A percentile compares a stretch with the other conserved stretches of the same genome.
These are phyloP conservation scores for Polypedilum pembai DNA, from an alignment of 1,140 invertebrate genomes.

Conservation along the genomic window DNA sequence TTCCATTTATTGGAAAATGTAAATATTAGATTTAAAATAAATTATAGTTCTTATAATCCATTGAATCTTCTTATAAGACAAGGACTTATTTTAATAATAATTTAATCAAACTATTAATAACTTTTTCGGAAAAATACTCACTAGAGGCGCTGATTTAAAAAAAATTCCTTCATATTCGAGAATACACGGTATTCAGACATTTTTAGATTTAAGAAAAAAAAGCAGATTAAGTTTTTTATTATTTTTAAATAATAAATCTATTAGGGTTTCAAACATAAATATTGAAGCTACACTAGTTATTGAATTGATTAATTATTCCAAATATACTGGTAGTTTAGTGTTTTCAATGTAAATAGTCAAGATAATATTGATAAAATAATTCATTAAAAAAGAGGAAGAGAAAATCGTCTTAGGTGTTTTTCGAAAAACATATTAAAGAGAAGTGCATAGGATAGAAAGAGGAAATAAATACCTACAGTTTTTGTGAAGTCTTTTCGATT, in stretches of 20 bases:
- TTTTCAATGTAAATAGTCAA: slow-evolving; percentile 25
- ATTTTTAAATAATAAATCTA: slow-evolving; percentile 13
- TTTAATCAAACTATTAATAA: no score
- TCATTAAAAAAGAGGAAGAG: background rate
- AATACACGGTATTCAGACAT: background rate
- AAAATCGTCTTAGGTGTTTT: slow-evolving; percentile 15
- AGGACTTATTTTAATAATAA: no score
- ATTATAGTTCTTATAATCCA: no score
- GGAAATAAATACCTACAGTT: background rate
- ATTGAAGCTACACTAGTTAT: slow-evolving; percentile 15
- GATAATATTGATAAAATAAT: background rate
- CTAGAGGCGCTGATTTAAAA: background rate
- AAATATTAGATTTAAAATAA: no score
- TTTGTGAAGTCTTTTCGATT: slow-evolving; percentile 6
- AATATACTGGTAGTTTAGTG: slow-evolving; percentile 22
- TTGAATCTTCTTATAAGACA: no score
- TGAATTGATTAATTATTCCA: slow-evolving; percentile 9
- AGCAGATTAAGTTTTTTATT: slow-evolving; percentile 21
- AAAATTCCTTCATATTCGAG: background rate
- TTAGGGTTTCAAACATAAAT: slow-evolving; percentile 8
- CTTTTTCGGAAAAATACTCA: background rate
- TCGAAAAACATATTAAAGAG: background rate
- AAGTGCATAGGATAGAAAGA: background rate
- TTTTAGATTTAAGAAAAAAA: background rate
- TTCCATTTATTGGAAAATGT: no score